Percentiles rank a stretch among this genome's conserved stretches.
Conservation (phyloP, 1,140 invertebrate genomes). For the Drosophila grimshawi region DNA sequence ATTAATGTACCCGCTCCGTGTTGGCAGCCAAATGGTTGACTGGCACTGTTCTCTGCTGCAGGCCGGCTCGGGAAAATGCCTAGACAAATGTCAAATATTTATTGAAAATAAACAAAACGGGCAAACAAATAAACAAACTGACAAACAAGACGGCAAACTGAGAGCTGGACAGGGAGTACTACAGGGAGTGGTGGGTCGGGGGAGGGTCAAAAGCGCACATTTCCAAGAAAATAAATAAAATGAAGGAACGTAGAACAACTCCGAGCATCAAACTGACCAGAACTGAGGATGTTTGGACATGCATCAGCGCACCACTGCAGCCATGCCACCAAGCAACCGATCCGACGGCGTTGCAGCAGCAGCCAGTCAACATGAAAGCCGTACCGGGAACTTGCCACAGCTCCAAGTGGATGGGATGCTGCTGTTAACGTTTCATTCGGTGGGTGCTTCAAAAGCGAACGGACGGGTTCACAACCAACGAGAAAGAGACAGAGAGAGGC, state of each 20-base stretch:
- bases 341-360: background rate
- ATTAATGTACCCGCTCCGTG: constrained; percentile 77
- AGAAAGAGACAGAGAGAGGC: background rate
- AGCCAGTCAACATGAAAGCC: constrained; percentile 52
- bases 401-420: constrained; percentile 47
- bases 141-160: constrained; percentile 69
- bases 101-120: constrained; percentile 76
- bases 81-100: constrained; percentile 83
- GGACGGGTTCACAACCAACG: constrained; percentile 14
- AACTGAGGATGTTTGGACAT: constrained; percentile 82
- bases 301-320: constrained; percentile 63
- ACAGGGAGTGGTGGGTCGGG: constrained; percentile 17
- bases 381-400: constrained; percentile 44
- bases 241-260: constrained; percentile 46
- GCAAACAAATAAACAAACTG: constrained; percentile 77
- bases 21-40: constrained; percentile 65
- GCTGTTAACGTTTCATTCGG: constrained; percentile 38
- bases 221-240: constrained; percentile 81
- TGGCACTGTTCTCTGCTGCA: constrained; percentile 20
- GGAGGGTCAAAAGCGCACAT: constrained; percentile 65
- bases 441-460: constrained; percentile 71
- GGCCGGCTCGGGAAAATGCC: constrained; percentile 67
- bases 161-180: constrained; percentile 12
- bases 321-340: background rate
- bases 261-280: constrained; percentile 73